Percentiles rank a stretch among this genome's conserved stretches.
These are phyloP conservation scores for Cariama cristata DNA, from an alignment of 2,113 vertebrate genomes.

Conservation along the genomic window DNA sequence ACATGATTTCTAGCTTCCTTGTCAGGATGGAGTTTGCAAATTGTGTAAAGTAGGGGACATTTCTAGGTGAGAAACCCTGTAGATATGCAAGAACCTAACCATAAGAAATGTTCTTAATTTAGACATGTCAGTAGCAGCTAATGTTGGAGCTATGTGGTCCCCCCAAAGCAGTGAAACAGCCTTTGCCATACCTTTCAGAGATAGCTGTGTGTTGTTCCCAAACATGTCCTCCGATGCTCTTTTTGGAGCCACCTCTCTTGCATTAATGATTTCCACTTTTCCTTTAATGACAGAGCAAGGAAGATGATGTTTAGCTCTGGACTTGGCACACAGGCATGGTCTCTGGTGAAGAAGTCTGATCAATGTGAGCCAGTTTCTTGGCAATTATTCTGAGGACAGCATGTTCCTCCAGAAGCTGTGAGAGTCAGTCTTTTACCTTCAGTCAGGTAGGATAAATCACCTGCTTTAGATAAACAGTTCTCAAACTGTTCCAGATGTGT, in stretches of 20 bases:
- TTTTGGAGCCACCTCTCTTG: constrained; percentile 89
- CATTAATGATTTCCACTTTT: constrained; percentile 87
- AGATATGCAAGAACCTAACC: not conserved
- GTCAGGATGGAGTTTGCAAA: not conserved
- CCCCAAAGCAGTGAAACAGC: not conserved
- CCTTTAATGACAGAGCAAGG: constrained; percentile 75
- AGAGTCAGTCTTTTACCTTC: not conserved
- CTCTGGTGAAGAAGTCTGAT: not conserved
- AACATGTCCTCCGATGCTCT: constrained; percentile 83
- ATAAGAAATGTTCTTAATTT: not conserved
- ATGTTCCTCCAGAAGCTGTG: not conserved
- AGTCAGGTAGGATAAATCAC: not conserved
- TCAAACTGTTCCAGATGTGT: not conserved
- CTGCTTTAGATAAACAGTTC: not conserved
- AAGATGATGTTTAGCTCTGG: not conserved
- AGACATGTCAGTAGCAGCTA: not conserved
- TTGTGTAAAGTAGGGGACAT: not conserved
- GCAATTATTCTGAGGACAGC: not conserved
- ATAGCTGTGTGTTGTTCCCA: constrained; percentile 78
- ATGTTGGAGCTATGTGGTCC: not conserved
- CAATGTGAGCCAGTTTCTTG: not conserved
- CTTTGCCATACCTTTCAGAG: constrained; percentile 79
- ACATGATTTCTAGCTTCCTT: not conserved
- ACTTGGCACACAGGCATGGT: not conserved
- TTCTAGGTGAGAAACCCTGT: not conserved